These are phyloP conservation scores for Tenthredo mesomela DNA, from an alignment of 2,888 invertebrate genomes.

Conservation along the genomic window DNA sequence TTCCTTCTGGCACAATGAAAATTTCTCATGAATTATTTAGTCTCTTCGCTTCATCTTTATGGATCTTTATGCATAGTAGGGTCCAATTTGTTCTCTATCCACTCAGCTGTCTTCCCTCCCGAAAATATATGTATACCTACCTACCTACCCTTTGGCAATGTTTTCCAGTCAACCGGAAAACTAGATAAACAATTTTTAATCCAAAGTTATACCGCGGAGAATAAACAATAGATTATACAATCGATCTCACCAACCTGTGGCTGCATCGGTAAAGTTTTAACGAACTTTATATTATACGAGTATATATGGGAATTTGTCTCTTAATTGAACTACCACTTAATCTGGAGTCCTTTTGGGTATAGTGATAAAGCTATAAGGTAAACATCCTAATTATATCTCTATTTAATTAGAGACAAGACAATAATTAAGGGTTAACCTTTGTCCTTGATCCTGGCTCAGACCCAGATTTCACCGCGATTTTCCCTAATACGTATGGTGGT, in stretches of 20 bases:
- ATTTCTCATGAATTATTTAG: constrained; percentile 26
- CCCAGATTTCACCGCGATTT: constrained; percentile 42
- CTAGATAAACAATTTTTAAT: neutral
- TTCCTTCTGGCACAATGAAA: neutral
- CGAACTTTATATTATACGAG: neutral
- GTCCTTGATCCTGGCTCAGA: constrained; percentile 36
- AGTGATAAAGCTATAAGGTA: constrained; percentile 12
- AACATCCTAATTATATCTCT: constrained; percentile 25
- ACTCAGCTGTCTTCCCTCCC: neutral
- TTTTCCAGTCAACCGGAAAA: neutral
- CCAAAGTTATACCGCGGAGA: neutral
- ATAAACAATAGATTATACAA: neutral
- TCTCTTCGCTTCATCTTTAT: constrained; percentile 28
- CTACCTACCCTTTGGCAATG: neutral
- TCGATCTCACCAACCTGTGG: neutral
- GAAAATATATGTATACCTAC: neutral
- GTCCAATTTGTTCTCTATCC: constrained; percentile 14
- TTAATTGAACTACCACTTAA: neutral
- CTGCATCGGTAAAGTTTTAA: neutral
- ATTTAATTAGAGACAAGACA: constrained; percentile 38
- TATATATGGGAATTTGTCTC: neutral
- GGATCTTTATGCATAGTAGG: constrained; percentile 20
- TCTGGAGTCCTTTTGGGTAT: neutral
- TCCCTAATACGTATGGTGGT: neutral
- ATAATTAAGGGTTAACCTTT: constrained; percentile 40